These are phyloP conservation scores for Noctua fimbriata DNA, from an alignment of 2,888 invertebrate genomes.

Conservation along the genomic window DNA sequence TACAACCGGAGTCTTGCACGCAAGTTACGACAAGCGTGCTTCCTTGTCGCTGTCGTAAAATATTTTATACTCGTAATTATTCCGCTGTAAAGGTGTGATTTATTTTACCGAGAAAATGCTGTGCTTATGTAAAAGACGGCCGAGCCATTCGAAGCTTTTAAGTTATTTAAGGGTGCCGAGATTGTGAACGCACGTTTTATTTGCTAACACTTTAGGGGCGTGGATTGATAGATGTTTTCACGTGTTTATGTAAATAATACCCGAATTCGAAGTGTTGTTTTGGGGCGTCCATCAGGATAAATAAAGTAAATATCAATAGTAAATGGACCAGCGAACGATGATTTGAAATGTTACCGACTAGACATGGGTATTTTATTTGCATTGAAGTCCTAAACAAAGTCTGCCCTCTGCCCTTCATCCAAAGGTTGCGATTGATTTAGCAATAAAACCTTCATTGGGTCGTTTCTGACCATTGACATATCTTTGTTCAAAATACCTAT, in stretches of 20 bases:
- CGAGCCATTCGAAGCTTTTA: constrained; percentile 23
- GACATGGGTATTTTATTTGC: constrained; percentile 4
- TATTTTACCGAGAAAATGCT: constrained; percentile 24
- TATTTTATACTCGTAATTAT: constrained; percentile 39
- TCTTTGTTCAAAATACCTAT: background rate
- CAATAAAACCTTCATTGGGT: background rate
- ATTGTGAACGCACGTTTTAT: constrained; percentile 24
- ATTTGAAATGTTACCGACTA: background rate
- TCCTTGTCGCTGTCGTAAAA: constrained; percentile 42
- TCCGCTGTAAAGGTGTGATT: constrained; percentile 19
- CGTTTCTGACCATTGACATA: background rate
- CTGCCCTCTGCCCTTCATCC: background rate
- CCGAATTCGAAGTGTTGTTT: constrained; percentile 9
- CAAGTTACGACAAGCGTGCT: constrained; percentile 38
- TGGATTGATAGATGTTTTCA: constrained; percentile 14
- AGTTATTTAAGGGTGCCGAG: constrained; percentile 29
- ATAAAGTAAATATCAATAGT: constrained; percentile 28
- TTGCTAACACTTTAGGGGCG: constrained; percentile 21
- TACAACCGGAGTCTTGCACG: constrained; percentile 41
- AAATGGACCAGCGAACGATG: constrained; percentile 5
- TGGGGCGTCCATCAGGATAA: background rate
- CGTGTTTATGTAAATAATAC: constrained; percentile 21
- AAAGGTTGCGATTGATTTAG: background rate
- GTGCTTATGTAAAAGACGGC: constrained; percentile 24
- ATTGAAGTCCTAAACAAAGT: constrained; percentile 20